Evolutionary conservation across 2,888 invertebrate species (phyloP), one percentile per base, ranked within the genome.

Genomic region (Himalopsyche kuldschensis): DNA sequence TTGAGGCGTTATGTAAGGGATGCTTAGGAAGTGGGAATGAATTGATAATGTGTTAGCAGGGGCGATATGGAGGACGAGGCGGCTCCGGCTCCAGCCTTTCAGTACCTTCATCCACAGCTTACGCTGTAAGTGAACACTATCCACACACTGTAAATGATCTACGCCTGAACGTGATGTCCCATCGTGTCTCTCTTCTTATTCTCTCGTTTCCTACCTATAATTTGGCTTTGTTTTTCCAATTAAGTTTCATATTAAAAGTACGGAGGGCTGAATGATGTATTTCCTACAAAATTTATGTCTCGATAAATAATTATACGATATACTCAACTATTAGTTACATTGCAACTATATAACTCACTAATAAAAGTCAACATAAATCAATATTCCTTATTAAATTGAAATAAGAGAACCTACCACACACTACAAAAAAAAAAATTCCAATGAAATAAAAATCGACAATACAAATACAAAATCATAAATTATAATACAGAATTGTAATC

Each of bases 81-180:
- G 93, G 93, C 89, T 94, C 94, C 92, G 96, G 96, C 93, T 95
- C 95, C 92, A 95, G 95, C 93, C 94, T 95, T 91, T 95, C 95
- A 91, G 96, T 96, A 93, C 96, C 95, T 91, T 94, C 95, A 89
- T 92, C 95, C 90, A 95, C 94, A 89, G 93, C 92, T 89, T 92
- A 92, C 92, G 93, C 92, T 90, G 94, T 94, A 94, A 94, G 94
- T 94, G 90, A 88, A 55, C 24, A 55, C 55, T 24, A 55, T 55
- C 55, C 55, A 55, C 88, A 88, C 88, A 87, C 88, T 88, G 89
- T 78, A 82, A 80, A 78, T 79, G 79, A 79, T 76, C 78, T 83
- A 80, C 32, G 83, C 79, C 79, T 80, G 75, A 81, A 81, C 63
- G 77, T 84, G 83, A 41, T 82, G 89, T 89, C 89, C 89, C 89